These are phyloP conservation scores for Microdon myrmicae DNA, from an alignment of 2,888 invertebrate genomes.

Conservation along the genomic window DNA sequence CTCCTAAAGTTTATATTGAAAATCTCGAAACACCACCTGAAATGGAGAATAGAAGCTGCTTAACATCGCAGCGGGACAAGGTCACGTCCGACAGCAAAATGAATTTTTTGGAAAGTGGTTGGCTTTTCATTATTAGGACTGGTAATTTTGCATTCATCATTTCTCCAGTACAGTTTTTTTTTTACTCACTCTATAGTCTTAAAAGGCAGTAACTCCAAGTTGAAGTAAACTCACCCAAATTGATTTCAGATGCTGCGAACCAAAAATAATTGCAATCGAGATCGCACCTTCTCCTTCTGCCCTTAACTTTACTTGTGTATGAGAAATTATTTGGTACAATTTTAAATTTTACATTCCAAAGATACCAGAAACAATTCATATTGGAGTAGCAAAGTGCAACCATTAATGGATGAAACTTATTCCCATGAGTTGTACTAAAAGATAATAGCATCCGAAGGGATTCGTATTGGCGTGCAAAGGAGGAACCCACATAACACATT, in stretches of 20 bases:
- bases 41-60: no score
- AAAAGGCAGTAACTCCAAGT: slow-evolving; percentile 18
- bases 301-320: not conserved
- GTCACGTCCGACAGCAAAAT: no score
- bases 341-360: slow-evolving; percentile 23
- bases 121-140: no score
- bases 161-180: no score
- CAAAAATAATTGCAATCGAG: slow-evolving; percentile 36
- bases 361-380: slow-evolving; percentile 14
- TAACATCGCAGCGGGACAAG: no score
- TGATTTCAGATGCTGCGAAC: slow-evolving; percentile 29
- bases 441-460: slow-evolving; percentile 23
- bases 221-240: slow-evolving; percentile 42
- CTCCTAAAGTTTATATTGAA: no score
- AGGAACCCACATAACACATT: slow-evolving; percentile 6
- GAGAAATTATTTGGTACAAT: no score
- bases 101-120: no score
- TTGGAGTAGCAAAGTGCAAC: slow-evolving; percentile 10
- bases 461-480: slow-evolving; percentile 1
- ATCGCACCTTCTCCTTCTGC: slow-evolving; percentile 4
- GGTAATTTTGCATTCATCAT: no score
- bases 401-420: slow-evolving; percentile 28
- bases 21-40: no score
- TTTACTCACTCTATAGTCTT: no score
- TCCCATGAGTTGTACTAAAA: slow-evolving; percentile 11